These are phyloP conservation scores for Felis chaus DNA, from an alignment of 2,113 vertebrate species.

Conservation along the genomic window DNA sequence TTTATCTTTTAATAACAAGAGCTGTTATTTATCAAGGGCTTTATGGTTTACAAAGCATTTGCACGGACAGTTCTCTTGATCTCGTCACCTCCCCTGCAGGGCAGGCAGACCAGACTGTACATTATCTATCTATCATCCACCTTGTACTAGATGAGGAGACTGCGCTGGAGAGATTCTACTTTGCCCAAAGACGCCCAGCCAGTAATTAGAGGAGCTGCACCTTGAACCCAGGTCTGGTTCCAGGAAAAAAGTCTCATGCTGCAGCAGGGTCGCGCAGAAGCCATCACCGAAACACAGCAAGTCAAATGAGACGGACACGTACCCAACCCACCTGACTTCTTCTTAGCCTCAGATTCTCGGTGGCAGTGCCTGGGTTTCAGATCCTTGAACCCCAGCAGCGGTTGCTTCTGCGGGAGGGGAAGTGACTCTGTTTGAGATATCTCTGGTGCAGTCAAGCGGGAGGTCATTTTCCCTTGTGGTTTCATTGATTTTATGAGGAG, in stretches of 20 bases:
- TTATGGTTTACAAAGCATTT: not conserved
- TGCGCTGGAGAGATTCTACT: not conserved
- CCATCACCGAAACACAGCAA: not conserved
- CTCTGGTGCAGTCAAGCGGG: constrained; percentile 73
- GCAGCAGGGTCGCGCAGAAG: not conserved
- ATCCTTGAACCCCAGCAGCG: not conserved
- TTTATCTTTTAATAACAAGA: not conserved
- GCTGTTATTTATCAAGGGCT: not conserved
- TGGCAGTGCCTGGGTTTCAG: not conserved
- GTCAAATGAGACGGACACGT: not conserved
- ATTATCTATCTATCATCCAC: not conserved
- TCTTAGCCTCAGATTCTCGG: not conserved
- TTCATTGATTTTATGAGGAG: constrained; percentile 73
- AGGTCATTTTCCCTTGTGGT: constrained; percentile 69
- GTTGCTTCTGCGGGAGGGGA: not conserved
- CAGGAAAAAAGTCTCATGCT: not conserved
- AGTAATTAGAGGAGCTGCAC: not conserved
- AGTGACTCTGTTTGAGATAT: constrained; percentile 50
- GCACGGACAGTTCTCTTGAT: not conserved
- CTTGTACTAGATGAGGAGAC: not conserved
- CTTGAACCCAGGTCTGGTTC: not conserved
- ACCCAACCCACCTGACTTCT: not conserved
- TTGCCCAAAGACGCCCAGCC: not conserved
- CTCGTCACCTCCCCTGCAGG: not conserved
- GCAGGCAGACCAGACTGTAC: not conserved